Evolutionary conservation across 2,113 vertebrate genomes (phyloP), one percentile per base, ranked within the genome.

Genomic region (Phyllostomus discolor): DNA sequence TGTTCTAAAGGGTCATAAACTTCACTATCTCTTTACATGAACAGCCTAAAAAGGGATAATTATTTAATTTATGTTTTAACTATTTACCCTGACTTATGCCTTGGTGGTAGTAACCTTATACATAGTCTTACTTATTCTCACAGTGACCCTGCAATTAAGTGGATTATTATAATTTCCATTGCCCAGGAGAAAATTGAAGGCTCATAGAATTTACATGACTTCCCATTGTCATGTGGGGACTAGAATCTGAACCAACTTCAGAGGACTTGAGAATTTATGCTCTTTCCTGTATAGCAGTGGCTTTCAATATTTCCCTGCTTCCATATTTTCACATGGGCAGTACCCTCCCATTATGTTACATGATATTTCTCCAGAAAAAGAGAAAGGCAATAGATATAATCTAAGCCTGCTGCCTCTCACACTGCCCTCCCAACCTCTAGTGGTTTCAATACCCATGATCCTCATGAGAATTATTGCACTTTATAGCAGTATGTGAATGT

Each of bases 51-150:
- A 76, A 69, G 2, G 75, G 35, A 67, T n/a, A 84, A 67, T 66
- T 54, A 86, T 87, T 84, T 87, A 50, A 82, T 78, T 70, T 72
- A 41, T 92, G n/a, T 41, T 97, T 90, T 59, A 70, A 78, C 26
- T 92, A 52, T 70, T 41, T 59, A 48, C 33, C 76, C 5, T 73
- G 46, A 88, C n/a, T 94, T 82, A 62, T 54, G 85, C 15, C 10
- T 90, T 81, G 28, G 67, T 69, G 72, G 31, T 62, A 79, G 41
- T 96, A 24, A 24, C 12, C 43, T 54, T 35, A 28, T 26, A 41
- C 80, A 75, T 5, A 83, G 6, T 52, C 84, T 92, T 91, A 78
- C 43, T 87, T 70, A 50, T 88, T 59, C 43, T 31, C 46, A 59
- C 64, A 82, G 62, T 78, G 54, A 57, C 33, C 38, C 28, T 70